Base-by-base conservation (phyloP, 1,140 invertebrate species). In the Monomorium pharaonis region DNA sequence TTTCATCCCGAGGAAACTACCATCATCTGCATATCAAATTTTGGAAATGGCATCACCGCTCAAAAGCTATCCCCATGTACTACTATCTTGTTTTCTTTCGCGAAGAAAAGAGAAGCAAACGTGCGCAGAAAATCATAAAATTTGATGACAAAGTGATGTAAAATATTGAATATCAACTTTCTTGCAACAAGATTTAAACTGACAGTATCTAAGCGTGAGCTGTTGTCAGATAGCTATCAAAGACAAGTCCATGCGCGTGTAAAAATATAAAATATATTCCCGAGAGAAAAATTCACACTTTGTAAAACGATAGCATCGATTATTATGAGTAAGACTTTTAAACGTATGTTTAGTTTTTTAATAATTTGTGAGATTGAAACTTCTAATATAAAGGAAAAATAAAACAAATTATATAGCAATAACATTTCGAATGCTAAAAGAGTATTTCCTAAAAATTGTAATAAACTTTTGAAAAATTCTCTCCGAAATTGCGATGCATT, bases 131-230 rank as follows among this genome's bases (percentile, higher is more conserved):
- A 76, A n/a, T 62, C 51, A 9, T 77, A n/a, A 27, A 77, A 30
- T 62, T 47, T 47, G 10, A 44, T 30, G 37, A n/a, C 12, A 54
- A 7, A 54, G 24, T n/a, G 18, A 51, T 44, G 30, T 33, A 27
- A 75, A 75, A 58, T n/a, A 37, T 56, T 18, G n/a, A 56, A 33
- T n/a, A n/a, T 44, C 24, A 60, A 27, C n/a, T 77, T 62, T 60
- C 37, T 77, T 5, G 5, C 24, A 51, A 49, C 30, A 33, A 21
- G 18, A 16, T 42, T 67, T 37, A 42, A 21, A 75, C 2, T 37
- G 33, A 14, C n/a, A 24, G 5, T 37, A 37, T 37, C 33, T 37
- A 37, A 37, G 33, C 42, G 9, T 37, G n/a, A n/a, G 14, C 16
- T 47, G 56, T 9, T n/a, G 10, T 76, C 10, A 76, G 5, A 30